Percentiles rank a stretch among this genome's conserved stretches.
Evolutionary conservation across 1,140 invertebrate species (phyloP).

Genomic region (Drosophila suzukii): DNA sequence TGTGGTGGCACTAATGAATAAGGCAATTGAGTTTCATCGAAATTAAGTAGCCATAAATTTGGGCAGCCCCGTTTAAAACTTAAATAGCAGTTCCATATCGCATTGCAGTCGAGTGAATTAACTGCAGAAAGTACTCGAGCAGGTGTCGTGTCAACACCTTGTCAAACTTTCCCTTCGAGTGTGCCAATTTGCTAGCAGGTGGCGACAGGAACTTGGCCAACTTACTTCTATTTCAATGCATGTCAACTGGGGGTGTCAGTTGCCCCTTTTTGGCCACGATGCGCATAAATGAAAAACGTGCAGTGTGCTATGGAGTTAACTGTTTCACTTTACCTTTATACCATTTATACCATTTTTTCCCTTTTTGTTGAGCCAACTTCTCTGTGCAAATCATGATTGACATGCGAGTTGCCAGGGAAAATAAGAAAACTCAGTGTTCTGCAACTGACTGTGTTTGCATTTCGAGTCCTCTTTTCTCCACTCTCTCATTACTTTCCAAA

Average conservation of each 20-base stretch:
- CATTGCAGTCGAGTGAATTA: neutral
- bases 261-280: constrained; percentile 48
- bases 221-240: constrained; percentile 63
- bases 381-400: constrained; percentile 71
- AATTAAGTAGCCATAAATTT: constrained; percentile 24
- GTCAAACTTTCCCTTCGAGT: constrained; percentile 60
- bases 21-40: constrained; percentile 36
- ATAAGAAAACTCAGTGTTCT: constrained; percentile 14
- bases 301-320: constrained; percentile 48
- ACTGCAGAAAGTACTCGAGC: constrained; percentile 3
- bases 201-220: constrained; percentile 46
- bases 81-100: neutral
- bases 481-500: constrained; percentile 16
- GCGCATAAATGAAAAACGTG: constrained; percentile 77
- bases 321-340: constrained; percentile 46
- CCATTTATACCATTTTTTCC: constrained; percentile 17
- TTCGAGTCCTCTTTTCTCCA: constrained; percentile 18
- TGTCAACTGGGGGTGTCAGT: constrained; percentile 64
- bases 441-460: constrained; percentile 52
- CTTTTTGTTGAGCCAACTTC: constrained; percentile 14
- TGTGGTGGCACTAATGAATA: constrained; percentile 30
- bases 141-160: constrained; percentile 68
- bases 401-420: constrained; percentile 57
- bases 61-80: too few species aligned
- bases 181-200: constrained; percentile 58